Percentiles rank a stretch among this genome's conserved stretches.
phyloP scores from a whole-genome alignment of 1,140 invertebrate species.

The Penaeus japonicus region DNA sequence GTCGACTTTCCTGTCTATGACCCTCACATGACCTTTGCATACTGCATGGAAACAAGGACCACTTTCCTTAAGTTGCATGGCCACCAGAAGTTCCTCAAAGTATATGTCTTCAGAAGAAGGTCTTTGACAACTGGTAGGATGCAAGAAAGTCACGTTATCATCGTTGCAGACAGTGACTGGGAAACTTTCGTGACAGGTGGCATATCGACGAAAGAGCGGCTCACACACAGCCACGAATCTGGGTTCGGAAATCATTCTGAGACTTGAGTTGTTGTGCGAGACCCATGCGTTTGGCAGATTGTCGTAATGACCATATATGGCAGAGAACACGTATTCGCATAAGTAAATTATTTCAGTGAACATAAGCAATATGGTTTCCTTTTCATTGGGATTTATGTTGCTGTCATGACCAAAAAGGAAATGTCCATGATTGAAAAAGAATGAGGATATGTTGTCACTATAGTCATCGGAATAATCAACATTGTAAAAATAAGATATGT shows the following conservation, averaged over 20 bases:
- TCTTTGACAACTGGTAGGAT: neutral
- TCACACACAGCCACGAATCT: neutral
- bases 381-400: neutral
- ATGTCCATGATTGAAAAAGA: no score
- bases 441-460: no score
- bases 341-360: neutral
- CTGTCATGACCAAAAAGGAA: neutral
- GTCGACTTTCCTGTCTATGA: neutral
- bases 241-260: neutral
- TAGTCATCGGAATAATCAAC: no score
- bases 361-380: neutral
- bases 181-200: neutral
- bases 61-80: neutral
- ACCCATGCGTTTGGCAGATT: neutral
- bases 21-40: neutral
- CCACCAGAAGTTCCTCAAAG: constrained; percentile 1
- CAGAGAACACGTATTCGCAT: constrained; percentile 20
- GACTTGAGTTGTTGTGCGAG: neutral
- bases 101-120: constrained; percentile 7
- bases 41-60: constrained; percentile 3
- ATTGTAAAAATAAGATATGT: no score
- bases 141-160: constrained; percentile 14
- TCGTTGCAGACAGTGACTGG: neutral
- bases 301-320: neutral
- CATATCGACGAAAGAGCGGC: neutral